These are phyloP conservation scores for Drosophila willistoni DNA, from an alignment of 1,140 invertebrate genomes.

Conservation along the genomic window DNA sequence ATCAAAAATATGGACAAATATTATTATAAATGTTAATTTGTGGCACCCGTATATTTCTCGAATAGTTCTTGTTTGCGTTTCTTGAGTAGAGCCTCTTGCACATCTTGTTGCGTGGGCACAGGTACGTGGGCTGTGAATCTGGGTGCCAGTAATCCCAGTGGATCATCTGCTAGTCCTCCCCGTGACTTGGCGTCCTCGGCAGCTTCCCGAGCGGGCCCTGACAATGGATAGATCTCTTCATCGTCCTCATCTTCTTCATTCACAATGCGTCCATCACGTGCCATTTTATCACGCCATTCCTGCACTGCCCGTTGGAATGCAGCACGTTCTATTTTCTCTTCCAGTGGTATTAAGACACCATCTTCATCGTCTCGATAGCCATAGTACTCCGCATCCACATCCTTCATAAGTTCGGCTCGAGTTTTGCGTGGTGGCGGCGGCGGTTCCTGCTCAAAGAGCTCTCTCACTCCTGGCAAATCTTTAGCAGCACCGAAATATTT, in stretches of 20 bases:
- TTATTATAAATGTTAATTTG: constrained; percentile 39
- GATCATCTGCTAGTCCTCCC: constrained; percentile 54
- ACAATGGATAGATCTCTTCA: constrained; percentile 82
- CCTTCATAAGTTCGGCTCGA: constrained; percentile 97
- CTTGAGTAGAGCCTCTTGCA: constrained; percentile 93
- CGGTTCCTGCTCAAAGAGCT: constrained; percentile 98
- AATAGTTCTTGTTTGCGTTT: constrained; percentile 95
- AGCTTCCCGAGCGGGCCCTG: constrained; percentile 67
- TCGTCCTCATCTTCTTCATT: constrained; percentile 86
- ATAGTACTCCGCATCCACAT: constrained; percentile 99
- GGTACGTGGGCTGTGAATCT: constrained; percentile 92
- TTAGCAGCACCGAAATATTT: constrained; percentile 99
- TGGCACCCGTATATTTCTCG: constrained; percentile 86
- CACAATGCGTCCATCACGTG: constrained; percentile 84
- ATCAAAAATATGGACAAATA: constrained; percentile 1
- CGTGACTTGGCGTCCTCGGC: constrained; percentile 62
- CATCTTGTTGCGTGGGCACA: constrained; percentile 94
- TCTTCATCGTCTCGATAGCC: constrained; percentile 99
- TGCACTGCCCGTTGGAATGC: constrained; percentile 86
- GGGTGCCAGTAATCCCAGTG: constrained; percentile 81
- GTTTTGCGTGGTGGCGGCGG: constrained; percentile 94
- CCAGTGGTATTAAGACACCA: constrained; percentile 95
- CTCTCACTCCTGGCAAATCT: constrained; percentile 98
- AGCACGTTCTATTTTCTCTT: constrained; percentile 91
- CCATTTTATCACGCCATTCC: constrained; percentile 88